Evolutionary conservation across 2,113 vertebrate genomes (phyloP).

Genomic region (Burhinus bistriatus): DNA sequence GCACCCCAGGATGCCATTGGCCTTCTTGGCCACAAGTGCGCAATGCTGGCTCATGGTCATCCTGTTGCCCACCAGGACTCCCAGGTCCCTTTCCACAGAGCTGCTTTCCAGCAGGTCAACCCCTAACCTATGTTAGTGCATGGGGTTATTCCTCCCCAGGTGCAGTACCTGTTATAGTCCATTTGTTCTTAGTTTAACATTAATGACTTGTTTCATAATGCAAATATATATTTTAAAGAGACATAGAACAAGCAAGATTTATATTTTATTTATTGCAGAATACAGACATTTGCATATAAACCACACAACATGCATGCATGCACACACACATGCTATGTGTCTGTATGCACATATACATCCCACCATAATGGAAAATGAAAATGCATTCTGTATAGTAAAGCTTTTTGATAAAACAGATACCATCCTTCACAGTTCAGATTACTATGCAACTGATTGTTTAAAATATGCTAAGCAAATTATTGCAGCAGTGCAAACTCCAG

Average conservation of each 20-base stretch:
- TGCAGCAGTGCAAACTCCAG: background rate
- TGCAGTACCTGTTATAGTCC: background rate
- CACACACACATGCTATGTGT: rapidly evolving
- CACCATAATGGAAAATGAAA: background rate
- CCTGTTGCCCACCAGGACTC: no score
- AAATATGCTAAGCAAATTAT: background rate
- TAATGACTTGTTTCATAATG: background rate
- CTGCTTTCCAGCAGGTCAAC: no score
- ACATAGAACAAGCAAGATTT: background rate
- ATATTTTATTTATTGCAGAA: background rate
- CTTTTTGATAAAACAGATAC: background rate
- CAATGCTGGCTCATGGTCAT: no score
- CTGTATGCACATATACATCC: rapidly evolving
- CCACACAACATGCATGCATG: background rate
- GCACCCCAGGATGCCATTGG: no score
- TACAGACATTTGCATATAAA: background rate
- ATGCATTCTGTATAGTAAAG: background rate
- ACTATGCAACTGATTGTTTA: background rate
- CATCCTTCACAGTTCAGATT: background rate
- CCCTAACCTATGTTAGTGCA: no score
- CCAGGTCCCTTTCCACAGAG: no score
- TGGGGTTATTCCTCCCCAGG: no score
- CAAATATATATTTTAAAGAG: background rate
- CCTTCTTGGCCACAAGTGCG: no score
- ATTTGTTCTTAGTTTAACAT: background rate